Evolutionary conservation across 2,797 vertebrate species (phyloP).

Genomic region (Megaceryle alcyon): DNA sequence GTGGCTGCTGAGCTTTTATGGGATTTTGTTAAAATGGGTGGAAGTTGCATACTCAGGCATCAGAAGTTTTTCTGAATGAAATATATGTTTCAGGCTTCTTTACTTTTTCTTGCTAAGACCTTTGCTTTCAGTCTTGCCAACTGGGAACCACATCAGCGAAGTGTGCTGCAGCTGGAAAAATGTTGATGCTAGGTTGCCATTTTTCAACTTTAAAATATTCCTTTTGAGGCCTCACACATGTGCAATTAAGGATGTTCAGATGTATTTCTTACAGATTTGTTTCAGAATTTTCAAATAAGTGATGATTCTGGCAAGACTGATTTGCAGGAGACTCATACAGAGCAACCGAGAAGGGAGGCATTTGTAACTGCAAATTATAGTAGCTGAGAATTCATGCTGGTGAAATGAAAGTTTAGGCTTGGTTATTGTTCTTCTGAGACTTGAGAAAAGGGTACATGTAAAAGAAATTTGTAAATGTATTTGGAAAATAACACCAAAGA

Average conservation of each 20-base stretch:
- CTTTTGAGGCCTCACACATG: background rate
- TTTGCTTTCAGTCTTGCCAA: background rate
- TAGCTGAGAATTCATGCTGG: background rate
- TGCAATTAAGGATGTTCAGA: background rate
- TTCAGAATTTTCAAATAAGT: background rate
- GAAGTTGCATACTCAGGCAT: background rate
- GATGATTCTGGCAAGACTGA: background rate
- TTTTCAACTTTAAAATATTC: background rate
- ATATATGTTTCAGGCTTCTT: background rate
- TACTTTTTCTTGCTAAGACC: background rate
- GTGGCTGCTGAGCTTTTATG: background rate
- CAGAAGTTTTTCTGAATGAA: background rate
- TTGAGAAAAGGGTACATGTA: background rate
- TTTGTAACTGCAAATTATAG: rapidly evolving
- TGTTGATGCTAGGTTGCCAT: background rate
- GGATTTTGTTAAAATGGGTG: background rate
- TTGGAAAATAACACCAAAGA: background rate
- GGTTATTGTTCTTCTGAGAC: background rate
- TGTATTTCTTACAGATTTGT: background rate
- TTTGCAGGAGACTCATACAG: background rate
- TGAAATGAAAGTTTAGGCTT: background rate
- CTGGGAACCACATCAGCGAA: background rate
- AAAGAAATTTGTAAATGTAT: background rate
- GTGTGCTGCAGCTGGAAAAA: background rate
- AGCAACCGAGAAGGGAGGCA: background rate